These are phyloP conservation scores for Epirrhoe tristata DNA, from an alignment of 2,888 invertebrate genomes.

Conservation along the genomic window DNA sequence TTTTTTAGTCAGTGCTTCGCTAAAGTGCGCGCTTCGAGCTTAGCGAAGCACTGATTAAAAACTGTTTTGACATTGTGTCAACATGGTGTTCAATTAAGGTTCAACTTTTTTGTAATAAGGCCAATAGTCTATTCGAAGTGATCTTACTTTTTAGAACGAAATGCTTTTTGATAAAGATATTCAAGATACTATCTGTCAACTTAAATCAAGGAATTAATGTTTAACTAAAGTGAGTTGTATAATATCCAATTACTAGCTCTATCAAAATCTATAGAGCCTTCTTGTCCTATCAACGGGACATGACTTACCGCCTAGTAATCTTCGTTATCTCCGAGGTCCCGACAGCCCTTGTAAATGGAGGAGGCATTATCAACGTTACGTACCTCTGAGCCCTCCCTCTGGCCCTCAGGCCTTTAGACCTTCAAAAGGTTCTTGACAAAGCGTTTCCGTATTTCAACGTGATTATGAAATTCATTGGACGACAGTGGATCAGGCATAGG, in stretches of 20 bases:
- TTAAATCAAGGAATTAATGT: slow-evolving; percentile 2
- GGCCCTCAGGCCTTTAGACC: slow-evolving; percentile 12
- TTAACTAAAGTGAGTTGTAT: background rate
- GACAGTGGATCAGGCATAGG: too few species aligned
- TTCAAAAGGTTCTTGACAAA: background rate
- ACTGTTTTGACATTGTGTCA: too few species aligned
- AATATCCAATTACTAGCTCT: slow-evolving; percentile 23
- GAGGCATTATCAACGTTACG: slow-evolving; percentile 61
- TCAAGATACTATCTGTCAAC: background rate
- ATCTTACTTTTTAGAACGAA: too few species aligned
- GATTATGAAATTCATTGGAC: background rate
- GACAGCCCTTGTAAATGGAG: slow-evolving; percentile 57
- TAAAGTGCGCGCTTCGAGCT: too few species aligned
- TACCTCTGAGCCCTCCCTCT: slow-evolving; percentile 47
- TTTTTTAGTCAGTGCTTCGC: too few species aligned
- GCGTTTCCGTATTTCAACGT: background rate
- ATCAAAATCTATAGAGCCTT: slow-evolving; percentile 26
- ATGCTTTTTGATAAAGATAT: too few species aligned
- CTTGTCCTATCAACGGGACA: slow-evolving; percentile 37
- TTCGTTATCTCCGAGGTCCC: slow-evolving; percentile 46
- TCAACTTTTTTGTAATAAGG: too few species aligned
- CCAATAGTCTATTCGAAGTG: too few species aligned
- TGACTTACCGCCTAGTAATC: slow-evolving; percentile 33
- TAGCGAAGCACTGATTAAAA: too few species aligned
- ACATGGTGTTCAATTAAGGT: too few species aligned